Evolutionary conservation across 2,113 vertebrate genomes (phyloP), one percentile per base, ranked within the genome.

Genomic region (Hippocampus comes): DNA sequence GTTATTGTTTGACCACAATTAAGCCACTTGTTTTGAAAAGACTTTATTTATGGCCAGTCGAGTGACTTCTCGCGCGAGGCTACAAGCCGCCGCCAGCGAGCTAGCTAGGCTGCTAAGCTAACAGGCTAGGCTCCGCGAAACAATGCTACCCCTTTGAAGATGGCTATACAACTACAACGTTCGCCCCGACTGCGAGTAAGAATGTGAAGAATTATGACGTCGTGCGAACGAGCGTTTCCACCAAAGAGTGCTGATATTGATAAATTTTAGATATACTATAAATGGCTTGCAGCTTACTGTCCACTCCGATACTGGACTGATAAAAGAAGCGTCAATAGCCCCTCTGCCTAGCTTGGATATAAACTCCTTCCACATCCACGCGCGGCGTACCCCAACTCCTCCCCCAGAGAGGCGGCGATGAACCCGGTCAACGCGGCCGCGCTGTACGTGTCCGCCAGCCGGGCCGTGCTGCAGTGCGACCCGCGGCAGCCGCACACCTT

Each of bases 401-500:
- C 10, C 27, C 57, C 57, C 59, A 17, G 27, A 17, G 43, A 89
- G 38, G 75, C 92, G 92, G 95, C 94, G 89, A 98, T 98, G 96
- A 97, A 97, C 94, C 96, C 96, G 63, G 94, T 95, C 80, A 96
- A 95, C 93, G 95, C 95, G 78, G 97, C 96, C 90, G 87, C 94
- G 89, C 91, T 98, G 88, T 98, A 96, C 92, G 95, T 98, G 92
- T 96, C 96, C 86, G 95, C 95, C 90, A 97, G 95, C 92, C 96
- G 96, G 90, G 94, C 96, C 87, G 95, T 97, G 90, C 94, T 98
- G 93, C 95, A 95, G 93, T 96, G 97, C 93, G 94, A 96, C 87
- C 94, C 95, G 72, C 93, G 94, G 88, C 92, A 95, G 80, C 95
- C 94, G 70, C 93, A 95, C 86, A 94, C 94, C 77, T 94, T 95